Conservation (phyloP, 2,888 invertebrate species). For the Drosophila subsilvestris region DNA sequence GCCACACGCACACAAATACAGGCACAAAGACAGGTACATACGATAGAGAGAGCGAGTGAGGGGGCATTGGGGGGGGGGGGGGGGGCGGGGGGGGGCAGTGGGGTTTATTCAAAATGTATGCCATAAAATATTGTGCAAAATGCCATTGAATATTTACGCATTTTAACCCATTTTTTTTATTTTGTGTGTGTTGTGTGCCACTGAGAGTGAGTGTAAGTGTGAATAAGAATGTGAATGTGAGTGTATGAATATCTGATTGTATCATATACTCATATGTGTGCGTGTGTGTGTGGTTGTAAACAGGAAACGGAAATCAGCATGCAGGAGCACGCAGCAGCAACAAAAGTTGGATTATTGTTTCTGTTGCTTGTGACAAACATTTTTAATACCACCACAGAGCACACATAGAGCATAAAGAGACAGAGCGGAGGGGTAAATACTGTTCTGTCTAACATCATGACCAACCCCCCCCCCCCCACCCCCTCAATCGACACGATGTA, state of each 20-base stretch:
- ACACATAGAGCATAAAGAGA: not conserved
- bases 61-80: no score
- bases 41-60: no score
- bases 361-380: slow-evolving; percentile 33
- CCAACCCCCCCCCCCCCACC: no score
- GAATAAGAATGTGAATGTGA: slow-evolving; percentile 2
- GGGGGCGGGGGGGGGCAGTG: no score
- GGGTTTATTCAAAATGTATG: slow-evolving; percentile 74
- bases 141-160: slow-evolving; percentile 62
- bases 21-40: not conserved
- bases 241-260: slow-evolving; percentile 4
- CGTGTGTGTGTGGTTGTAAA: slow-evolving; percentile 54
- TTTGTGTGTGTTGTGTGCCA: not conserved
- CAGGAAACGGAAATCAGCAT: slow-evolving; percentile 67
- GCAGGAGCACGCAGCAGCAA: slow-evolving; percentile 57
- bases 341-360: slow-evolving; percentile 14
- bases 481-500: no score
- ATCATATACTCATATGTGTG: slow-evolving; percentile 28
- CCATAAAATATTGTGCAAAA: slow-evolving; percentile 66
- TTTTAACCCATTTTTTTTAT: slow-evolving; percentile 6
- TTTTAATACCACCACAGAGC: slow-evolving; percentile 47
- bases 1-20: slow-evolving; percentile 33
- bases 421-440: not conserved
- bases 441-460: no score
- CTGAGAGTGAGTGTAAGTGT: not conserved